phyloP scores from a whole-genome alignment of 2,113 vertebrate species.

The Hippocampus comes region DNA sequence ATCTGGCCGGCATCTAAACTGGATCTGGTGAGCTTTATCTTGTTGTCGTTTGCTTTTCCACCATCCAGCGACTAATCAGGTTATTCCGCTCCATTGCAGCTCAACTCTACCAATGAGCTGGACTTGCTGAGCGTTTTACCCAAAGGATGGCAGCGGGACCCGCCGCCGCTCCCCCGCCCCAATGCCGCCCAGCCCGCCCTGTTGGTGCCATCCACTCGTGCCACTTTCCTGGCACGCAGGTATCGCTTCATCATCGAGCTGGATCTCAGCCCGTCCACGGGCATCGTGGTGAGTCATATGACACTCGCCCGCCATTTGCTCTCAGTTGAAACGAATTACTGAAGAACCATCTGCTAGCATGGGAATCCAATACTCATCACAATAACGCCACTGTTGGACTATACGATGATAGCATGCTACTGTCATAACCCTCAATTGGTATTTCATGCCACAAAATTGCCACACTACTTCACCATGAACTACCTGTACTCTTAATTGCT shows the following conservation, averaged over 20 bases:
- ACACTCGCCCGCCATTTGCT: background rate
- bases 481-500: background rate
- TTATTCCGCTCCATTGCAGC: slow-evolving; percentile 53
- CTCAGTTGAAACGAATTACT: too few species aligned
- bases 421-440: too few species aligned
- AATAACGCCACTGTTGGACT: background rate
- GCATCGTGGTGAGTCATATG: slow-evolving; percentile 85
- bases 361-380: background rate
- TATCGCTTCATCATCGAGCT: slow-evolving; percentile 97
- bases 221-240: slow-evolving; percentile 90
- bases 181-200: slow-evolving; percentile 75
- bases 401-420: background rate
- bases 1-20: slow-evolving; percentile 80
- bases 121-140: slow-evolving; percentile 89
- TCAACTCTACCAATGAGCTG: slow-evolving; percentile 83
- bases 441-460: too few species aligned
- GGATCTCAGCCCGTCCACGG: slow-evolving; percentile 95
- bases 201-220: slow-evolving; percentile 85
- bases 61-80: background rate
- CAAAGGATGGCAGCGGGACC: slow-evolving; percentile 87
- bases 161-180: slow-evolving; percentile 12
- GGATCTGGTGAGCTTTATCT: slow-evolving; percentile 78
- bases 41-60: too few species aligned
- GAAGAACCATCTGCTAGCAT: too few species aligned
- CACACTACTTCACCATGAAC: too few species aligned